Evolutionary conservation across 2,797 vertebrate species (phyloP).

Genomic region (Aplochiton taeniatus): DNA sequence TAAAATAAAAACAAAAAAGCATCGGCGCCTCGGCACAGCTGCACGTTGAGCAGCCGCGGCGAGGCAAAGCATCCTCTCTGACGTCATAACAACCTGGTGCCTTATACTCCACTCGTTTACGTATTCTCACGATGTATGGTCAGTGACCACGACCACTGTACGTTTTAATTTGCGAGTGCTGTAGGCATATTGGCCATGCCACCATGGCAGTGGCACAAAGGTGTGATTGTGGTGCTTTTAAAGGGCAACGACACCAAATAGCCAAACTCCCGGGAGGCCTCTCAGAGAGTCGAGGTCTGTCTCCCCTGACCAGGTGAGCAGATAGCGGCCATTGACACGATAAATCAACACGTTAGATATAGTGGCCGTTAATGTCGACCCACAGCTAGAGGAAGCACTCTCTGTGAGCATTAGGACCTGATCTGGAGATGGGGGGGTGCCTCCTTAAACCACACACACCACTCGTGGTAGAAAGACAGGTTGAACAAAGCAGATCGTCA

Average conservation of each 20-base stretch:
- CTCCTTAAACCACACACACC: constrained; percentile 64
- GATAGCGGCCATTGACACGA: constrained; percentile 1
- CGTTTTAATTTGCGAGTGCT: constrained; percentile 73
- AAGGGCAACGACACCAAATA: constrained; percentile 59
- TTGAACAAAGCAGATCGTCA: constrained; percentile 44
- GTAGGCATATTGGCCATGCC: constrained; percentile 53
- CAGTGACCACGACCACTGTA: constrained; percentile 74
- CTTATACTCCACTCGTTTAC: constrained; percentile 84
- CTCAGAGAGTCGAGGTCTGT: constrained; percentile 21
- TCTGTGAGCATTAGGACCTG: constrained; percentile 52
- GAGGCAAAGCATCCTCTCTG: constrained; percentile 71
- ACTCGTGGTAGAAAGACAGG: constrained; percentile 34
- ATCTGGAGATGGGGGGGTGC: constrained; percentile 55
- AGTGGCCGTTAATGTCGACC: constrained; percentile 12
- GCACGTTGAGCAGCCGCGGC: constrained; percentile 33
- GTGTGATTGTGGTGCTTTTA: constrained; percentile 53
- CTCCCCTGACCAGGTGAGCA: constrained; percentile 17
- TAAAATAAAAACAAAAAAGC: constrained; percentile 40
- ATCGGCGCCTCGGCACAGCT: constrained; percentile 57
- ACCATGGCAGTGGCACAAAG: constrained; percentile 45
- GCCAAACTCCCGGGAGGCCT: constrained; percentile 28
- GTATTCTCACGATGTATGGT: constrained; percentile 77
- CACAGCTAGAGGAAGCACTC: constrained; percentile 38
- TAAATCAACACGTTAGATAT: neutral
- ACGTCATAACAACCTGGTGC: constrained; percentile 81